Conservation (phyloP, 2,113 vertebrate species). For the Garra rufa region DNA sequence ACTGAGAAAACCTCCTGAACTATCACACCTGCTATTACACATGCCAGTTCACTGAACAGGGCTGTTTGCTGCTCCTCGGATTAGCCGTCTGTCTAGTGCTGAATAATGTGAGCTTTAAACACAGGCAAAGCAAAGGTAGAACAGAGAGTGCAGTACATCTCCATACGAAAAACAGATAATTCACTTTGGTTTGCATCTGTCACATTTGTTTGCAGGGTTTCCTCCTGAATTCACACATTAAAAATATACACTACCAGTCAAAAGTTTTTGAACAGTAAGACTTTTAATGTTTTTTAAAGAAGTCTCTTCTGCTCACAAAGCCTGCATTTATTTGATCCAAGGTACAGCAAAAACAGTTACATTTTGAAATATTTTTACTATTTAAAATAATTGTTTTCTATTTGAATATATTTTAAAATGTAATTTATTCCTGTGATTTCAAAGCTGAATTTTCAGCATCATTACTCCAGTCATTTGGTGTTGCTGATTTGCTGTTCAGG, state of each 20-base stretch:
- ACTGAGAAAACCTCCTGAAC: slow-evolving; percentile 10
- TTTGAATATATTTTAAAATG: too few relatives aligned
- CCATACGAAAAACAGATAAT: background rate
- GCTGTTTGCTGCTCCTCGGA: background rate
- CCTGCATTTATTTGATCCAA: too few relatives aligned
- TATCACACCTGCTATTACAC: slow-evolving; percentile 16
- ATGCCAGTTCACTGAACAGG: slow-evolving; percentile 1
- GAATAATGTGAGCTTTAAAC: slow-evolving; percentile 2
- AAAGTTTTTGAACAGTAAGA: too few relatives aligned
- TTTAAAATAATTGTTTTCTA: too few relatives aligned
- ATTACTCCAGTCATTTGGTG: too few relatives aligned
- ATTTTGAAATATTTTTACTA: too few relatives aligned
- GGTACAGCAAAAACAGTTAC: too few relatives aligned
- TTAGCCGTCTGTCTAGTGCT: background rate
- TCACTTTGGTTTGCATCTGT: background rate
- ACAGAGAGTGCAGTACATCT: background rate
- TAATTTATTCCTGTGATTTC: too few relatives aligned
- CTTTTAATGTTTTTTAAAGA: too few relatives aligned
- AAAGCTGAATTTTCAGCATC: too few relatives aligned
- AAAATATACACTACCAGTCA: background rate
- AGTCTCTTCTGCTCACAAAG: too few relatives aligned
- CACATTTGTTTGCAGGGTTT: background rate
- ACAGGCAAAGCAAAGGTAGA: background rate
- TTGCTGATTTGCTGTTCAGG: too few relatives aligned
- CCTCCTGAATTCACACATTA: background rate